Evolutionary conservation across 2,113 vertebrate genomes (phyloP), one percentile per base, ranked within the genome.

Genomic region (Notothenia coriiceps): DNA sequence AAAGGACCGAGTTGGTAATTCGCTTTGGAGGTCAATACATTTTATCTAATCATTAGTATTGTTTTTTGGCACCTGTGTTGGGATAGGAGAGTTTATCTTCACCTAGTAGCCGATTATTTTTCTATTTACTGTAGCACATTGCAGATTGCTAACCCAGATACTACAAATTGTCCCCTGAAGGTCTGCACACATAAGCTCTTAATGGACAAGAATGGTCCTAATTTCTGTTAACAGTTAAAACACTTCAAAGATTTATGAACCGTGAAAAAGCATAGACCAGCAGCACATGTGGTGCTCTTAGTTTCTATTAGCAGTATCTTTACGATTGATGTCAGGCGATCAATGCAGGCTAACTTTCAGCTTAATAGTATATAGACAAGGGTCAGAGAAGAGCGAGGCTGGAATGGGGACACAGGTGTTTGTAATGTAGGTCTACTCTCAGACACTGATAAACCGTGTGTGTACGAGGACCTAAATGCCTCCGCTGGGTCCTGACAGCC

Each of bases 381-480:
- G 86, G 91, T 92, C 89, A 84, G 93, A 50, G 52, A 55, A 64
- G 70, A 67, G 65, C 54, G 9, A 72, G 69, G 72, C 86, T 77
- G 70, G 83, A 95, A 93, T 84, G 94, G 84, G 94, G 93, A 93
- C 95, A 90, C 94, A 95, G 95, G 93, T 96, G 94, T 89, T 92
- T 83, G 82, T 68, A 92, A 94, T 94, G 92, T 95, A 91, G 91
- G 93, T 90, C 91, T 90, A 13, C 72, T 77, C 74, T 74, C 65
- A 85, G 90, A 88, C 88, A 89, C 74, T 93, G 90, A 94, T 87
- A 87, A 86, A 94, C 77, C 77, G 7, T 25, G 59, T 80, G 74
- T 77, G 85, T 83, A 55, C 52, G 52, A 83, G 79, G 82, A 93
- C 88, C 86, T 95, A 94, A 95, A 94, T 91, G 90, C 86, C 92